phyloP scores from a whole-genome alignment of 2,797 vertebrate species.

The Fringilla coelebs region DNA sequence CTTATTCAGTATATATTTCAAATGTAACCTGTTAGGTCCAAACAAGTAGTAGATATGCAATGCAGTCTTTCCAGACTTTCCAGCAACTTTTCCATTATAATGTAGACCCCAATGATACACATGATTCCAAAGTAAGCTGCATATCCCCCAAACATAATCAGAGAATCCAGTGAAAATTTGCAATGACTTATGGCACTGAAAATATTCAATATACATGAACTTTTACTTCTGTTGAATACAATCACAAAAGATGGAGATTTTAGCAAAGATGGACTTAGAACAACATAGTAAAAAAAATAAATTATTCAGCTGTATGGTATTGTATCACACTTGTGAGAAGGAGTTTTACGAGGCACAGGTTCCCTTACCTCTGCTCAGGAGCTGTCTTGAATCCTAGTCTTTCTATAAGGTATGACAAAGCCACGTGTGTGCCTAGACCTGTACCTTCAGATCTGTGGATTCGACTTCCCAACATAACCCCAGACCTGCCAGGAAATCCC shows the following conservation, averaged over 20 bases:
- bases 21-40: neutral
- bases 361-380: neutral
- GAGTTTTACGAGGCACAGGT: neutral
- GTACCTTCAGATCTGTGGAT: neutral
- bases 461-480: accelerated
- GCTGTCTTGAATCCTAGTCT: neutral
- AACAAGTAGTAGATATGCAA: neutral
- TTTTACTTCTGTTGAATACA: neutral
- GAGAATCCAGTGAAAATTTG: neutral
- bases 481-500: neutral
- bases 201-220: neutral
- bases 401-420: neutral
- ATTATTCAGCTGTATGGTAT: neutral
- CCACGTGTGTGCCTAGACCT: accelerated
- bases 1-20: neutral
- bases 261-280: neutral
- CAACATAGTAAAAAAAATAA: neutral
- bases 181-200: neutral
- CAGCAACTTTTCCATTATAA: neutral
- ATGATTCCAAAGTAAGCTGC: neutral
- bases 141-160: neutral
- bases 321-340: neutral
- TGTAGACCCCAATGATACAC: neutral
- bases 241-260: neutral
- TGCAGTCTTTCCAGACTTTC: neutral